phyloP scores from a whole-genome alignment of 2,113 vertebrate genomes.

The Pelodiscus sinensis region DNA sequence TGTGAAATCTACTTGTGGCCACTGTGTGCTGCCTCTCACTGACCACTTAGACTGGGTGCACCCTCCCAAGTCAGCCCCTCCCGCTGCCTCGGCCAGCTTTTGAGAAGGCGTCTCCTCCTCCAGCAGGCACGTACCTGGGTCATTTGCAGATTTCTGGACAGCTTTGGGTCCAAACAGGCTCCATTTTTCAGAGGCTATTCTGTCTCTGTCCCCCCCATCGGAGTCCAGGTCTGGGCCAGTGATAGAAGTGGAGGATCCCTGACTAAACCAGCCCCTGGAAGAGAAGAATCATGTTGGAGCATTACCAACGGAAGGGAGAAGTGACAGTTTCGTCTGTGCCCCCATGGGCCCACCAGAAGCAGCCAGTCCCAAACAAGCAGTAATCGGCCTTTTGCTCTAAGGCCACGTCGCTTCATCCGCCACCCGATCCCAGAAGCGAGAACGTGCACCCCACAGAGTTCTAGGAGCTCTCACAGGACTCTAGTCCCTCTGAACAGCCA shows the following conservation, averaged over 20 bases:
- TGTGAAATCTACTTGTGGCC: background rate
- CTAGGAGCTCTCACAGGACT: background rate
- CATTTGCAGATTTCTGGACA: constrained; percentile 89
- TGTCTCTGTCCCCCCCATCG: constrained; percentile 81
- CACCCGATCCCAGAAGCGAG: background rate
- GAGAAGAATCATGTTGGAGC: background rate
- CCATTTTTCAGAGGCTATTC: constrained; percentile 86
- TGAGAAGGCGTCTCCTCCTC: background rate
- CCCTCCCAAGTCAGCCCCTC: background rate
- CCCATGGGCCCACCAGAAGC: background rate
- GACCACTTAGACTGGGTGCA: background rate
- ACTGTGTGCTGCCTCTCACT: background rate
- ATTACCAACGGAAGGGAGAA: background rate
- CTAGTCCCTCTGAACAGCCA: background rate
- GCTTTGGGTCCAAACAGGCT: constrained; percentile 88
- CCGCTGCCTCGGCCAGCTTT: background rate
- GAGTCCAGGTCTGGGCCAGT: constrained; percentile 77
- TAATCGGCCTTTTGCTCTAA: background rate
- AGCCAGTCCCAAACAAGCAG: background rate
- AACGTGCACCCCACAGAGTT: background rate
- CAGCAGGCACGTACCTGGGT: constrained; percentile 79
- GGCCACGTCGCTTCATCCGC: background rate
- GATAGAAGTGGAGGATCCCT: constrained; percentile 81
- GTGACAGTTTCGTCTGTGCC: background rate
- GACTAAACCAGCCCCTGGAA: constrained; percentile 88